Evolutionary conservation across 2,113 vertebrate species (phyloP).

Genomic region (Oryzias melastigma): DNA sequence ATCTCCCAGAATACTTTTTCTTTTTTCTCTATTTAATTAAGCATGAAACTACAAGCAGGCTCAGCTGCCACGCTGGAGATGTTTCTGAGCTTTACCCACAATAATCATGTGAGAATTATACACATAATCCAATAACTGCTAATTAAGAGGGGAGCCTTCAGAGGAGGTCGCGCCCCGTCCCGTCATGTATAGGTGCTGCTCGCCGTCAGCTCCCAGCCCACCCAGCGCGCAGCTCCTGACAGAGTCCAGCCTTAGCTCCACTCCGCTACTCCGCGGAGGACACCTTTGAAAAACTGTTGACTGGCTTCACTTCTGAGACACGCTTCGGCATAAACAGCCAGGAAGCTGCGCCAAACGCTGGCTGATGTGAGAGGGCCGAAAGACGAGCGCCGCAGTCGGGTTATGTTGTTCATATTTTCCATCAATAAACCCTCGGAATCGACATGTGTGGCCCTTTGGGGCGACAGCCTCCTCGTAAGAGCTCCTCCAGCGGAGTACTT

Average conservation of each 20-base stretch:
- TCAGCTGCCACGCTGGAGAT: slow-evolving; percentile 39
- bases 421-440: no score
- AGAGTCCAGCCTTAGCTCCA: slow-evolving; percentile 39
- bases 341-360: slow-evolving; percentile 3
- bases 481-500: not conserved
- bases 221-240: slow-evolving; percentile 62
- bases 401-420: no score
- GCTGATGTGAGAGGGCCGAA: not conserved
- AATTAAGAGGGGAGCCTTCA: slow-evolving; percentile 60
- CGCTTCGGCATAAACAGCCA: slow-evolving; percentile 12
- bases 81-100: slow-evolving; percentile 30
- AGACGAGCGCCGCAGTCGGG: no score
- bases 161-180: slow-evolving; percentile 40
- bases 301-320: slow-evolving; percentile 11
- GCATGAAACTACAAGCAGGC: slow-evolving; percentile 60
- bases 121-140: slow-evolving; percentile 50
- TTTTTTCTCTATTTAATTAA: slow-evolving; percentile 57
- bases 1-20: slow-evolving; percentile 53
- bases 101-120: slow-evolving; percentile 66
- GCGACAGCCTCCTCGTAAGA: slow-evolving; percentile 15
- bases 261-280: not conserved
- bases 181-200: slow-evolving; percentile 50
- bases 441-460: no score
- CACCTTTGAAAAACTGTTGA: slow-evolving; percentile 6
- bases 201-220: slow-evolving; percentile 49